Conservation (phyloP, 64 coral and sea anemone genomes). For the Montipora sp. region DNA sequence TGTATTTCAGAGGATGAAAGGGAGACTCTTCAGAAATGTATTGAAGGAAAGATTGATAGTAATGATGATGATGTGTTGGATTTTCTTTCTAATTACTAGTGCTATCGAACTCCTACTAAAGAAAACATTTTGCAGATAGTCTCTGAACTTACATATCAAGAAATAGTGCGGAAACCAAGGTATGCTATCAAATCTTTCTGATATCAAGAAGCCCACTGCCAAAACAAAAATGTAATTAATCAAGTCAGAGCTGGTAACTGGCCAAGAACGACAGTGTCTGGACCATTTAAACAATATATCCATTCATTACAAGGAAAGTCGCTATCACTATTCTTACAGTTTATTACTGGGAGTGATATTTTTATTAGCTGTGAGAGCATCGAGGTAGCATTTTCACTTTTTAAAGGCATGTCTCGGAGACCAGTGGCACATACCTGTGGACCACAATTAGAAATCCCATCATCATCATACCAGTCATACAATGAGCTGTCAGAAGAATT, state of each 20-base stretch:
- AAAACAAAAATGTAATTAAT: slow-evolving; percentile 68
- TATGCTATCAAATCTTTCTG: slow-evolving; percentile 64
- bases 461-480: slow-evolving; percentile 79
- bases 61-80: slow-evolving; percentile 64
- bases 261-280: slow-evolving; percentile 51
- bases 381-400: slow-evolving; percentile 59
- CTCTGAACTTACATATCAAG: slow-evolving; percentile 58
- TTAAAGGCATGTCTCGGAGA: slow-evolving; percentile 48
- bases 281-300: slow-evolving; percentile 74
- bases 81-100: slow-evolving; percentile 37
- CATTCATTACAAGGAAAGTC: slow-evolving; percentile 52
- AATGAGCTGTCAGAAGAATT: slow-evolving; percentile 81
- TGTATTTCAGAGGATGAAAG: slow-evolving; percentile 59
- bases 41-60: slow-evolving; percentile 35
- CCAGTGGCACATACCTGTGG: slow-evolving; percentile 77
- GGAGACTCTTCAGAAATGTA: slow-evolving; percentile 49
- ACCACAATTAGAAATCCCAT: slow-evolving; percentile 57
- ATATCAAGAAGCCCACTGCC: slow-evolving; percentile 70
- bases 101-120: slow-evolving; percentile 22
- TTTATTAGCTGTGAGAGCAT: slow-evolving; percentile 54
- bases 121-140: slow-evolving; percentile 49
- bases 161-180: slow-evolving; percentile 62
- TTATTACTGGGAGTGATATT: slow-evolving; percentile 78
- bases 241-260: slow-evolving; percentile 38
- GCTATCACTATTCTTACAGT: slow-evolving; percentile 67